A percentile compares a stretch with the other conserved stretches of the same genome.
phyloP scores from a whole-genome alignment of 2,888 invertebrate genomes.

The Cheilosia soror region DNA sequence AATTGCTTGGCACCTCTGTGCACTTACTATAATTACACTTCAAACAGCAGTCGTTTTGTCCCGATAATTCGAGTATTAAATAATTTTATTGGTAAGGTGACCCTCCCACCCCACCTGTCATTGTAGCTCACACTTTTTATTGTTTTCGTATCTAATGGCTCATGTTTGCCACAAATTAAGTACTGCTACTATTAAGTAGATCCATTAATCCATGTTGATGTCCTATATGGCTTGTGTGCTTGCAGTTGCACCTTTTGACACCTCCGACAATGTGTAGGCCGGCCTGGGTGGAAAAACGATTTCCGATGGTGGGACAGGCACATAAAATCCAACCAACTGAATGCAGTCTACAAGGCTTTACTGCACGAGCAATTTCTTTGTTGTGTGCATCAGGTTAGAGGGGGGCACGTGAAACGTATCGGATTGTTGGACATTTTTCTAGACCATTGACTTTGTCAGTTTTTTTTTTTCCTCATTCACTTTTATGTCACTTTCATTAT shows the following conservation, averaged over 20 bases:
- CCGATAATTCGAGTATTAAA: background rate
- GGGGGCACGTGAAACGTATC: slow-evolving; percentile 32
- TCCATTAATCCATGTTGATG: slow-evolving; percentile 50
- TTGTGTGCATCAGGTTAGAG: slow-evolving; percentile 29
- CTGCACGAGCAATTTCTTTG: slow-evolving; percentile 12
- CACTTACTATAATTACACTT: no score
- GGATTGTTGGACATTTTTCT: slow-evolving; percentile 59
- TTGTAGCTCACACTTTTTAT: no score
- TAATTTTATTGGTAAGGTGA: background rate
- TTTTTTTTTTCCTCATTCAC: background rate
- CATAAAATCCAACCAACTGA: slow-evolving; percentile 57
- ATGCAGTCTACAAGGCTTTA: slow-evolving; percentile 59
- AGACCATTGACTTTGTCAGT: slow-evolving; percentile 60
- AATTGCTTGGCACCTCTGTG: no score
- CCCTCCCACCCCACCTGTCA: background rate
- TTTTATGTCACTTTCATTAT: slow-evolving; percentile 32
- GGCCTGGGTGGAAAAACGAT: slow-evolving; percentile 10
- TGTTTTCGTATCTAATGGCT: slow-evolving; percentile 9
- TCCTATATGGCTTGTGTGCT: slow-evolving; percentile 19
- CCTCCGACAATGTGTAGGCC: slow-evolving; percentile 30
- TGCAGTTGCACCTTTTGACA: slow-evolving; percentile 54
- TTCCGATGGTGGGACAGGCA: slow-evolving; percentile 37
- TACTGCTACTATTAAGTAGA: slow-evolving; percentile 44
- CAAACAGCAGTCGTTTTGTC: no score
- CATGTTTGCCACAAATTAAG: slow-evolving; percentile 15